Evolutionary conservation across 1,140 invertebrate genomes (phyloP), one percentile per base, ranked within the genome.

Genomic region (Zaprionus ornatus): DNA sequence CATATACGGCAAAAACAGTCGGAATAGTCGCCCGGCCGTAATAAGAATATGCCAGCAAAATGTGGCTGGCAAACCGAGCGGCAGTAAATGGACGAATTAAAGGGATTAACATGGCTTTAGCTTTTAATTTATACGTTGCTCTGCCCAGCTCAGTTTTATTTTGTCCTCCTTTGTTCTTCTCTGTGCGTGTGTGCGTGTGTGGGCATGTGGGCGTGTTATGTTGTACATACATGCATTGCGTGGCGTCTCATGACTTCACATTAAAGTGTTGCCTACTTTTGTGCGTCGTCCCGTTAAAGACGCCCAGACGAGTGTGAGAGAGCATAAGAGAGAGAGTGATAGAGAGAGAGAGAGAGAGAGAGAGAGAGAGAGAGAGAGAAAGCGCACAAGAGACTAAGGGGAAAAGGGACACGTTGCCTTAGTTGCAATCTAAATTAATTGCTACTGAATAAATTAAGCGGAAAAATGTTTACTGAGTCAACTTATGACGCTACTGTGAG

Each of bases 361-460:
- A 68, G 32, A 17, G 10, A 3, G 60, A 37, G 45, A 48, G 21
- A 35, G 17, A 19, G 23, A 23, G 29, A 45, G 55, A 37, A 35
- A 40, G 40, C 40, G 40, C 6, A 45, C 40, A n/a, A 45, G 25
- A 54, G 63, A 35, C 10, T 17, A 12, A 23, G 37, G 10, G 21
- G 45, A 13, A 50, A 48, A 29, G 32, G 19, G 21, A 21, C 19
- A n/a, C 64, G 76, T 80, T 88, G 83, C 83, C 83, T 87, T 83
- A 88, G 80, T 83, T 87, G 80, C 83, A 80, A 87, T 88, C 84
- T 88, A 87, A 87, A 87, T 87, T 88, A 87, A 87, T 87, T 87
- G 83, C 83, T 87, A 80, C 84, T 83, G 84, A 87, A 87, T 87
- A 87, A 87, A 87, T 87, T 87, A 87, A 83, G 83, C 84, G 84